Evolutionary conservation across 2,888 invertebrate genomes (phyloP), one percentile per base, ranked within the genome.

Genomic region (Embidobia sp.): DNA sequence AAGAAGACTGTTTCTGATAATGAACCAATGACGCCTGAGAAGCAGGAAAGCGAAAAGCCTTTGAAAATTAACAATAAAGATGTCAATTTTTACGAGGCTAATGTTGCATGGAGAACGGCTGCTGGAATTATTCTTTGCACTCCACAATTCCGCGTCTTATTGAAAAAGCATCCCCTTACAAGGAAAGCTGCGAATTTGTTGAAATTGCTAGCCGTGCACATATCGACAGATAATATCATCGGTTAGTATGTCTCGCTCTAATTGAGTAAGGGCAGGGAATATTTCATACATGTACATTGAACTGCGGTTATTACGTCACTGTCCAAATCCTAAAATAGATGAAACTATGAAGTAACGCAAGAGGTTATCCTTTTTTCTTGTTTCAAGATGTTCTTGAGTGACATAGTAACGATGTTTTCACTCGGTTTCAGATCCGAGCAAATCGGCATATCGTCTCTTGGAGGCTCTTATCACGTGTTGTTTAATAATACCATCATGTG

Each of bases 101-200:
- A 87, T 33, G 83, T 86, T 0, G 88, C 83, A 0, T 89, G 89
- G 89, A 83, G 86, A 67, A 85, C 88, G 1, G 85, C 86, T 0
- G 88, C 88, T 5, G 87, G 86, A 0, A 84, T 93, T 40, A 91
- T 92, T 27, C 82, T 93, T 48, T 92, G 91, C 85, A 92, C 92
- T 75, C 92, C 93, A 0, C 86, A 89, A 87, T 92, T 93, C 80
- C 89, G 93, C 0, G 83, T 85, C 79, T 84, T 92, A 59, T 31
- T 85, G 2, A 90, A 89, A 10, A 84, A 86, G 15, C 90, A 91
- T 84, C 51, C 83, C 0, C 88, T 90, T 4, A 81, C 83, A 2
- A 76, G 70, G 0, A 83, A 83, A 29, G 83, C 84, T 2, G 26
- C 84, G 15, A 70, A 63, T n/a, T 78, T 89, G 3, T 80, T 87